A percentile compares a stretch with the other conserved stretches of the same genome.
Conservation (phyloP, 2,797 vertebrate species). For the Phalloptychus januarius region DNA sequence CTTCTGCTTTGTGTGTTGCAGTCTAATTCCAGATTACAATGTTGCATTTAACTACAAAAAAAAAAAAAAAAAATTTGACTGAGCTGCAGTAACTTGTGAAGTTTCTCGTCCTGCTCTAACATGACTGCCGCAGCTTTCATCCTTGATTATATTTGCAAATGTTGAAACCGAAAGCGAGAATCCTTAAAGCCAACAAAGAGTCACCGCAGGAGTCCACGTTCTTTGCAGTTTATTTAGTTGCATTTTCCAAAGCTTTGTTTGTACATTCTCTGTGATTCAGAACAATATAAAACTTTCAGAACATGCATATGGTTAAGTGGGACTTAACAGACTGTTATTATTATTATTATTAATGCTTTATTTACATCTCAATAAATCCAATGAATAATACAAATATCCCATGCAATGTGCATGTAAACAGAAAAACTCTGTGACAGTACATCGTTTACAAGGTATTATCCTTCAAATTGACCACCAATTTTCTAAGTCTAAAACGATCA, state of each 20-base stretch:
- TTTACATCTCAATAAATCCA: constrained; percentile 62
- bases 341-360: constrained; percentile 58
- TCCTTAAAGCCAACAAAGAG: background rate
- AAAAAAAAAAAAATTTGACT: background rate
- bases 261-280: constrained; percentile 64
- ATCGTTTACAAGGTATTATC: constrained; percentile 55
- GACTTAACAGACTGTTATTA: constrained; percentile 56
- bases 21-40: background rate
- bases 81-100: constrained; percentile 16
- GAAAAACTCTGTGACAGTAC: constrained; percentile 20
- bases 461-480: constrained; percentile 83
- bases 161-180: background rate
- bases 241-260: constrained; percentile 67
- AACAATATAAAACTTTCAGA: constrained; percentile 62
- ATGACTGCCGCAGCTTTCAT: constrained; percentile 14
- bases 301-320: constrained; percentile 71
- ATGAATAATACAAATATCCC: constrained; percentile 63
- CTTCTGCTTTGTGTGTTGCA: background rate
- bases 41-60: background rate
- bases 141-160: constrained; percentile 12
- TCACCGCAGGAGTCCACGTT: constrained; percentile 28
- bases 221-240: constrained; percentile 56
- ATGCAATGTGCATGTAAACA: constrained; percentile 51
- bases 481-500: constrained; percentile 56
- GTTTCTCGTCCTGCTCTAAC: constrained; percentile 30